Conservation (phyloP, 2,113 vertebrate genomes). For the Peromyscus maniculatus region DNA sequence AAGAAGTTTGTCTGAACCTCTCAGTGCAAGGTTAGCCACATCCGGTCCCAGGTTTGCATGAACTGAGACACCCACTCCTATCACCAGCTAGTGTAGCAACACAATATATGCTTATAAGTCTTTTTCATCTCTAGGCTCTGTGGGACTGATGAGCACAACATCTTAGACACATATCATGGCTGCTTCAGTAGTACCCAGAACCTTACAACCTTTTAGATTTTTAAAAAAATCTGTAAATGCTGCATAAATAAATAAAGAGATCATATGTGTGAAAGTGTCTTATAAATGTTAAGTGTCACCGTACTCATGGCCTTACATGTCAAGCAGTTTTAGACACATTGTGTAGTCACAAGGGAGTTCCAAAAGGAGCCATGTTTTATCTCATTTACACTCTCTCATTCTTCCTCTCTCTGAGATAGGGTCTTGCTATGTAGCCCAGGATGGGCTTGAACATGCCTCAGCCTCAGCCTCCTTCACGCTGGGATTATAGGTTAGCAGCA, state of each 20-base stretch:
- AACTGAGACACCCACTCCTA: neutral
- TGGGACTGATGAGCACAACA: neutral
- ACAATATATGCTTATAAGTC: neutral
- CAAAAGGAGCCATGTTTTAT: neutral
- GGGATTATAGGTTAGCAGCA: neutral
- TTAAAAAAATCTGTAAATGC: constrained; percentile 7
- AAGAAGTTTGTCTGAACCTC: neutral
- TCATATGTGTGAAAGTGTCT: constrained; percentile 32
- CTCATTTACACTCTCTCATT: neutral
- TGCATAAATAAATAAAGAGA: constrained; percentile 38
- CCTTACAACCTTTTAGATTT: constrained; percentile 6
- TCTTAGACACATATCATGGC: neutral
- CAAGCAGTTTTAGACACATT: neutral
- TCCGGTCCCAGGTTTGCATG: neutral
- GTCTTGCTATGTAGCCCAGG: neutral
- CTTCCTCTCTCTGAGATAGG: neutral
- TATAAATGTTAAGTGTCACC: constrained; percentile 34
- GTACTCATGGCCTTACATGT: neutral
- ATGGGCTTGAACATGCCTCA: no score
- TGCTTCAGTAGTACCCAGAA: neutral
- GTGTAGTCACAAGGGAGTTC: neutral
- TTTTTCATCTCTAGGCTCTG: neutral
- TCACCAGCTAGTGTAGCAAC: neutral
- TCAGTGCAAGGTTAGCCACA: neutral
- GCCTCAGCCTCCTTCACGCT: neutral